These are phyloP conservation scores for Piprites chloris DNA, from an alignment of 2,113 vertebrate genomes.

Conservation along the genomic window DNA sequence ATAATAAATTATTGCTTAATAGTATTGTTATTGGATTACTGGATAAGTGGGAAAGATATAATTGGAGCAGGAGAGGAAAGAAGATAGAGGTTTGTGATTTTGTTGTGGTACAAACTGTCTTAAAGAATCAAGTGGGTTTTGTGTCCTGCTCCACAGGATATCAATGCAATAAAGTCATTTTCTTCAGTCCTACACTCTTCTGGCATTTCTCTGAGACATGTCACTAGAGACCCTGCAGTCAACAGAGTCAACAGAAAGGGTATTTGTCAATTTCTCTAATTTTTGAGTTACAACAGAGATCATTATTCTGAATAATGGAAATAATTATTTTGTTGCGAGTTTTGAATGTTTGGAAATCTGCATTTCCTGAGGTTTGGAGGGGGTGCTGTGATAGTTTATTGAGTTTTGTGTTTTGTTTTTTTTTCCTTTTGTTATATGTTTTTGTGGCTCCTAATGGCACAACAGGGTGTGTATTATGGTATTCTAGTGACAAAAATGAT, in stretches of 20 bases:
- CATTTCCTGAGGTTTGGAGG: not conserved
- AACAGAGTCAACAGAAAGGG: not conserved
- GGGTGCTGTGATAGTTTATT: not conserved
- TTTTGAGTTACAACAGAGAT: not conserved
- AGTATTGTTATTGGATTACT: not conserved
- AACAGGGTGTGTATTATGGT: not conserved
- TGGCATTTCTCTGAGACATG: not conserved
- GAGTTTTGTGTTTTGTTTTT: not conserved
- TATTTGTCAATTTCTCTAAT: not conserved
- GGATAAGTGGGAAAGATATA: not conserved
- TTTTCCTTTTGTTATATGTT: not conserved
- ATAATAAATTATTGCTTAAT: not conserved
- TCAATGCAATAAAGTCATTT: not conserved
- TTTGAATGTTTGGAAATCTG: not conserved
- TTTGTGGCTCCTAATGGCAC: not conserved
- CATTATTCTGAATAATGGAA: not conserved
- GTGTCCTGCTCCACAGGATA: not conserved
- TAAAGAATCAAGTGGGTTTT: rapidly evolving
- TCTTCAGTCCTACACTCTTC: not conserved
- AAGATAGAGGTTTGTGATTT: not conserved
- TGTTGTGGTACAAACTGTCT: not conserved
- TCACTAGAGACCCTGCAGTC: not conserved
- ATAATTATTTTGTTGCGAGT: not conserved
- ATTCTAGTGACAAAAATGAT: not conserved
- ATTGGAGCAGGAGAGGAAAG: not conserved